Conservation (phyloP, 2,888 invertebrate species). For the Anthophora plumipes region DNA sequence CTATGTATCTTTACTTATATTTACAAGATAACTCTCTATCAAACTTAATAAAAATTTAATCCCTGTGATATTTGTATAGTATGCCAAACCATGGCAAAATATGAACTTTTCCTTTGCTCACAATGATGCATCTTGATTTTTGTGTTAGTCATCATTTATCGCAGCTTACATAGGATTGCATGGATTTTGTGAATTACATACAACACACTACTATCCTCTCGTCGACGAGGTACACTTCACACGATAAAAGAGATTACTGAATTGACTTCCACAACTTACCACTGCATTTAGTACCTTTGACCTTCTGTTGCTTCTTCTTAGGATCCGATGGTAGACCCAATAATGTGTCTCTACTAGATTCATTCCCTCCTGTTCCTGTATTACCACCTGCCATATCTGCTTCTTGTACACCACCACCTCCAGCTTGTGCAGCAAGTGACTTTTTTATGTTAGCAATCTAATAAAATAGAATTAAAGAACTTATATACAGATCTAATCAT, state of each 20-base stretch:
- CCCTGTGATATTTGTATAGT: conserved; percentile 14
- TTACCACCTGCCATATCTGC: conserved; percentile 94
- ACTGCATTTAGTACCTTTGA: conserved; percentile 88
- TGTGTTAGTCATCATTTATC: conserved; percentile 17
- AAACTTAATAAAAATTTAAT: conserved; percentile 24
- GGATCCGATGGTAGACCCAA: conserved; percentile 81
- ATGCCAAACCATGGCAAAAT: conserved; percentile 23
- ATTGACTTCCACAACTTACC: conserved; percentile 89
- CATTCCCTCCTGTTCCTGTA: conserved; percentile 87
- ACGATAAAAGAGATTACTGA: conserved; percentile 44
- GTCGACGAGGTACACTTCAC: conserved; percentile 31
- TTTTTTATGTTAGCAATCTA: conserved; percentile 95
- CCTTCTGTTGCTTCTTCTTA: conserved; percentile 87
- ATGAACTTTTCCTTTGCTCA: conserved; percentile 17
- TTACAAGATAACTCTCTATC: conserved; percentile 14
- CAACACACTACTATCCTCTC: conserved; percentile 30
- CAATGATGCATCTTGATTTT: neutral
- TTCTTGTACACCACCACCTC: conserved; percentile 87
- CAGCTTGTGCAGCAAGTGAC: conserved; percentile 91
- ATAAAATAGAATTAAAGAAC: conserved; percentile 22
- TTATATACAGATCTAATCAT: too few species aligned
- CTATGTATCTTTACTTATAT: conserved; percentile 20
- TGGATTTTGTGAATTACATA: conserved; percentile 20
- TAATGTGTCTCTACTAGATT: conserved; percentile 86
- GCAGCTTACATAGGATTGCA: conserved; percentile 31